Evolutionary conservation across 2,888 invertebrate genomes (phyloP).

Genomic region (Erebia ligea): DNA sequence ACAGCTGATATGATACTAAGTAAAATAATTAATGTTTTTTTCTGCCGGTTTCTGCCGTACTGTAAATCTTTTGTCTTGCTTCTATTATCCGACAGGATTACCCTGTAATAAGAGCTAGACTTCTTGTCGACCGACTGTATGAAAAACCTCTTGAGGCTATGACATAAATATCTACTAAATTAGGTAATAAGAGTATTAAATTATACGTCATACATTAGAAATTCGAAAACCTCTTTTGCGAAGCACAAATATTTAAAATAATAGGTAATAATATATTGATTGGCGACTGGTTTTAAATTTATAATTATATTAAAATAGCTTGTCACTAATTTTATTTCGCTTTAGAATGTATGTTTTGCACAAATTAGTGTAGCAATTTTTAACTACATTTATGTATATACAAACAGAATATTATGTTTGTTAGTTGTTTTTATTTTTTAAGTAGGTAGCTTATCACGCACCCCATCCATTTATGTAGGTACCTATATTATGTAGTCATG

Average conservation of each 20-base stretch:
- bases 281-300: background rate
- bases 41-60: too few species aligned
- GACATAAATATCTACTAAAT: background rate
- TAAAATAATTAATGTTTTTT: too few species aligned
- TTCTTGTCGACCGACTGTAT: too few species aligned
- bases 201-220: background rate
- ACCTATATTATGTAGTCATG: too few species aligned
- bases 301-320: slow-evolving; percentile 14
- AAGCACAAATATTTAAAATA: background rate
- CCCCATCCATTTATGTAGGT: too few species aligned
- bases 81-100: too few species aligned
- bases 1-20: too few species aligned
- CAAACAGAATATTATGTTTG: background rate
- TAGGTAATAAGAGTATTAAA: background rate
- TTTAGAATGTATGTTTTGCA: slow-evolving; percentile 5
- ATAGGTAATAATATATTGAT: too few species aligned
- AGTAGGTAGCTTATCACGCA: too few species aligned
- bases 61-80: too few species aligned
- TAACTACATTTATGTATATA: background rate
- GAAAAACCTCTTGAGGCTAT: too few species aligned
- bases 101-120: too few species aligned
- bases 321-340: background rate
- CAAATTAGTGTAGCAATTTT: slow-evolving; percentile 7
- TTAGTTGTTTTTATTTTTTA: background rate
- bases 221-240: background rate